phyloP scores from a whole-genome alignment of 2,113 vertebrate genomes.

The Solea solea region DNA sequence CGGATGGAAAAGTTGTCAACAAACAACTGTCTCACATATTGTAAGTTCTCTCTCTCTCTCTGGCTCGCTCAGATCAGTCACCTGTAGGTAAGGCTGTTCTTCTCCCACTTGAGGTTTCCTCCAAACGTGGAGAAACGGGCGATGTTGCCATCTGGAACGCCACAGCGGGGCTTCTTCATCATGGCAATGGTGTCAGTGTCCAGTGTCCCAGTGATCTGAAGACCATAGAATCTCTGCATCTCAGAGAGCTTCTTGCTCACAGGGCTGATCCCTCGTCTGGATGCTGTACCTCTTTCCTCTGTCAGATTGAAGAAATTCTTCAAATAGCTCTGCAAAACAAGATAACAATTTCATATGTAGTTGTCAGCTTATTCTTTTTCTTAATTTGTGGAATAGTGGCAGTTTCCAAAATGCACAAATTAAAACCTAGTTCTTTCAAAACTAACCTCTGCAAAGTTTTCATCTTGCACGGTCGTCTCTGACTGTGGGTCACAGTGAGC shows the following conservation, averaged over 20 bases:
- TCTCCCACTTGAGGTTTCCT: conserved; percentile 81
- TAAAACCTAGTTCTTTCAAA: neutral
- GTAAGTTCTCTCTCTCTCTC: rapidly evolving
- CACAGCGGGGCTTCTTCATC: conserved; percentile 86
- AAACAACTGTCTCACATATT: too few relatives aligned
- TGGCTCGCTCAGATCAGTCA: conserved; percentile 51
- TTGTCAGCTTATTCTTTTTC: neutral
- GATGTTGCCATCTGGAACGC: conserved; percentile 81
- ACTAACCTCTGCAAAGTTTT: conserved; percentile 66
- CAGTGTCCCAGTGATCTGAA: conserved; percentile 81
- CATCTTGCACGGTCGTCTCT: conserved; percentile 28
- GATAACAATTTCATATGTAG: neutral
- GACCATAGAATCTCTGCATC: conserved; percentile 87
- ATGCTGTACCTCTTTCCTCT: conserved; percentile 9
- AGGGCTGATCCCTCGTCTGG: conserved; percentile 14
- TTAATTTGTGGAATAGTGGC: neutral
- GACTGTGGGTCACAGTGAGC: conserved; percentile 38
- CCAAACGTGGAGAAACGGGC: conserved; percentile 74
- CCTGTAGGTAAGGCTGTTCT: conserved; percentile 86
- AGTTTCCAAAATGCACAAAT: neutral
- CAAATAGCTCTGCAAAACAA: conserved; percentile 70
- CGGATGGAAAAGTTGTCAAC: conserved; percentile 8
- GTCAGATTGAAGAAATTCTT: conserved; percentile 77
- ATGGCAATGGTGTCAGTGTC: conserved; percentile 77
- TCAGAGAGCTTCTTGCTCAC: conserved; percentile 80